Evolutionary conservation across 2,888 invertebrate species (phyloP), one percentile per base, ranked within the genome.

Genomic region (Polyommatus icarus): DNA sequence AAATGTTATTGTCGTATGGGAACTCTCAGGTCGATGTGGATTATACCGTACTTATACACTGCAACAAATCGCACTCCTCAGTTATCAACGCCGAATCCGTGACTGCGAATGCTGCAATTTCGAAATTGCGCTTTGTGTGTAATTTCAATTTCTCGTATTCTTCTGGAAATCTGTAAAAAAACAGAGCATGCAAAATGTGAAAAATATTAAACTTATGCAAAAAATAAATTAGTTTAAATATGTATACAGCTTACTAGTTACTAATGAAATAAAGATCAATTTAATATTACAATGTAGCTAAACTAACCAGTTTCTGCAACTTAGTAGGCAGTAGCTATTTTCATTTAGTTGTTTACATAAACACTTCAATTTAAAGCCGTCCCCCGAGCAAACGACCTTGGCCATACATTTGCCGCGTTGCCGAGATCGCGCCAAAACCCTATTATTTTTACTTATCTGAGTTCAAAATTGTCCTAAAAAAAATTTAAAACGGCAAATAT

Each of bases 41-140:
- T 15, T 67, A 6, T 18, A 12, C 67, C 7, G 15, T 18, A 88
- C 88, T 15, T 67, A 6, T 18, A 12, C 67, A 18, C 29, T 18
- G 88, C 88, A 90, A 88, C 87, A 87, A 86, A 90, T 67, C 67
- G 4, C 61, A 89, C 89, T 90, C 85, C 89, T 85, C 83, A 87
- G 86, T 84, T 86, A 83, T 83, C 84, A 79, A 79, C 79, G 80
- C 82, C 83, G 82, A 82, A 86, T 85, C 86, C 85, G 84, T 86
- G 85, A 84, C 86, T 87, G 83, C 29, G 15, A 67, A 32, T 67
- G 67, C 84, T 83, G 81, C 79, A 83, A 83, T 82, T 80, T 82
- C 82, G 81, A 82, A 81, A 85, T 84, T 85, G 83, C 82, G 81
- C 80, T 80, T 80, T 84, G 80, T 83, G 83, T 82, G 82, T 84